Base-by-base conservation (phyloP, 1,140 invertebrate genomes). In the Plutomurus gul region DNA sequence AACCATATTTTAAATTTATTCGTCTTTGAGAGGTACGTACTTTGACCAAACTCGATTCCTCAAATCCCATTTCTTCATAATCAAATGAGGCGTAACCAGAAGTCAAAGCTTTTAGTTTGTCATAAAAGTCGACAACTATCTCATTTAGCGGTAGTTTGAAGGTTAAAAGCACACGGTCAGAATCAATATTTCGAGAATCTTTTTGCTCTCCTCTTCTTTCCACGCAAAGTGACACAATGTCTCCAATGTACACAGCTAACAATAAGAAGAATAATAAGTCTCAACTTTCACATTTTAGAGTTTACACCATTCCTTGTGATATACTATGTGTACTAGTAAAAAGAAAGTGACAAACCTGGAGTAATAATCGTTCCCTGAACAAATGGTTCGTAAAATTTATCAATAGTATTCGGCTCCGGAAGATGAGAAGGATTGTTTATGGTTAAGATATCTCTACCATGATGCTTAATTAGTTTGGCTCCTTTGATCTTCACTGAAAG, bases 1-100 rank as follows among this genome's bases (percentile, higher is more conserved):
- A n/a, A 6, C 10, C n/a, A 47, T n/a, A 13, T 8, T 8, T 8
- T 47, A 47, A 47, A 13, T 6, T 47, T 60, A 4, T 25, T 60
- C 11, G 22, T 27, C 20, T 3, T 60, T 25, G 70, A 16, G 36
- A 10, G 16, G 25, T n/a, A 27, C 86, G 85, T 88, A 95, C 93
- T 87, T 93, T 94, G 0, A 92, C 89, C 83, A 96, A 87, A 79
- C 90, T 85, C 78, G 93, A 92, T 16, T 86, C 70, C 85, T 94
- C 88, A 87, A 94, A 98, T 16, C 93, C 96, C 85, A 91, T 86
- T 87, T 98, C 94, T 88, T 99, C 95, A 87, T 99, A 99, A 88
- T 99, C 97, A 88, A 99, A 99, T 86, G 95, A 97, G 10, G 96
- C 97, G 88, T 96, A 99, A 11, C 97, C 97, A 1, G 96, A 98